Conservation (phyloP, 2,113 vertebrate species). For the Percopsis transmontana region DNA sequence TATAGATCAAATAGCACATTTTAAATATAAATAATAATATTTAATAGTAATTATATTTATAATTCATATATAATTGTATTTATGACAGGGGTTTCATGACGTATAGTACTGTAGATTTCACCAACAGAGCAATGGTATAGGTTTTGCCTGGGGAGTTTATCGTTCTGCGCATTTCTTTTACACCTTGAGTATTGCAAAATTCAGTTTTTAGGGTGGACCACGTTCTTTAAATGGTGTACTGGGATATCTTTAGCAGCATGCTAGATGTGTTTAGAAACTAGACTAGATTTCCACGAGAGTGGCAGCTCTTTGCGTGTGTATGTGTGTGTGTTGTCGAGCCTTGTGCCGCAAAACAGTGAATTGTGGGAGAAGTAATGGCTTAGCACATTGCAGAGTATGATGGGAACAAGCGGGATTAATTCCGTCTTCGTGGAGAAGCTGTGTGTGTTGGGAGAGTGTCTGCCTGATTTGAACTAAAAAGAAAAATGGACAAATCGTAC, state of each 20-base stretch:
- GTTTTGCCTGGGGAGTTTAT: no score
- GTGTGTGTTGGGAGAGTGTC: constrained; percentile 16
- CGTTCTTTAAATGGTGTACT: not conserved
- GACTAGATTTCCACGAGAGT: constrained; percentile 14
- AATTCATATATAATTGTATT: no score
- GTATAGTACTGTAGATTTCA: no score
- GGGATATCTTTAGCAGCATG: constrained; percentile 2
- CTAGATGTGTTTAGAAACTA: constrained; percentile 10
- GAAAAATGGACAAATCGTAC: constrained; percentile 60
- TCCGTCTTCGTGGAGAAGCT: constrained; percentile 34
- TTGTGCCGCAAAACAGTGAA: not conserved
- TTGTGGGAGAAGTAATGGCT: constrained; percentile 43
- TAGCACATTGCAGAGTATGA: constrained; percentile 21
- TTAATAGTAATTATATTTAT: no score
- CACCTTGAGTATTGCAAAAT: not conserved
- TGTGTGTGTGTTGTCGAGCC: constrained; percentile 11
- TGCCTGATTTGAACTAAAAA: constrained; percentile 68
- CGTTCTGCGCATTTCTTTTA: no score
- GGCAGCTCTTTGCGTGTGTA: constrained; percentile 20
- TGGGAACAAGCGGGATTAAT: constrained; percentile 61
- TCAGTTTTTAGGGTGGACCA: not conserved
- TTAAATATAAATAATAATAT: no score
- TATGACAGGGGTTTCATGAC: no score
- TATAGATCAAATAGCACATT: no score
- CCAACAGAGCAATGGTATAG: no score